Evolutionary conservation across 2,888 invertebrate genomes (phyloP).

Genomic region (Calliphora vomitoria): DNA sequence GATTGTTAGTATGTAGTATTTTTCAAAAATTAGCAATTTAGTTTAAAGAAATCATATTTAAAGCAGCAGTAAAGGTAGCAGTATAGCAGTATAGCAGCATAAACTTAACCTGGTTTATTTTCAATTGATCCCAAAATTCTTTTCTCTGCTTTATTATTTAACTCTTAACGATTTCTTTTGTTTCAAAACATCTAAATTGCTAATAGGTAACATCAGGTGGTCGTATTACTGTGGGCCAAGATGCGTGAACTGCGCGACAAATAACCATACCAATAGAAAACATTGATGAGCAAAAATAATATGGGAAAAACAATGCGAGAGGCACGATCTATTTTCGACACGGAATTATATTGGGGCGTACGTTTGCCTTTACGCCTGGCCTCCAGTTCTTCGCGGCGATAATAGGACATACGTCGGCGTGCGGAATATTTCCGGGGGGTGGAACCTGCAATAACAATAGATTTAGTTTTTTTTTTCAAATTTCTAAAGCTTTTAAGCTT

Average conservation of each 20-base stretch:
- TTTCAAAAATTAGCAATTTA: constrained; percentile 81
- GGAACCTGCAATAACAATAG: constrained; percentile 53
- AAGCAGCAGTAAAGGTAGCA: constrained; percentile 36
- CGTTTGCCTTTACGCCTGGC: constrained; percentile 83
- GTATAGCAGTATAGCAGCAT: constrained; percentile 37
- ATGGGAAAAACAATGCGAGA: constrained; percentile 91
- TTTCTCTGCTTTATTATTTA: constrained; percentile 28
- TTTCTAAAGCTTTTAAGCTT: neutral
- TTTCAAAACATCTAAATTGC: constrained; percentile 83
- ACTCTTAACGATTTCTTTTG: constrained; percentile 78
- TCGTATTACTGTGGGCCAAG: constrained; percentile 79
- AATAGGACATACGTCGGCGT: constrained; percentile 82
- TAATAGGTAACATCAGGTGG: constrained; percentile 84
- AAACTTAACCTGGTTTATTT: neutral
- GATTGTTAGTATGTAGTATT: constrained; percentile 6
- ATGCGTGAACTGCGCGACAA: constrained; percentile 86
- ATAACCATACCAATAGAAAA: constrained; percentile 92
- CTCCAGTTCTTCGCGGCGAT: constrained; percentile 82
- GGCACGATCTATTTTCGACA: constrained; percentile 91
- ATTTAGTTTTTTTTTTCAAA: neutral
- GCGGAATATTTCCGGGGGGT: constrained; percentile 72
- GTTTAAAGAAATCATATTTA: constrained; percentile 80
- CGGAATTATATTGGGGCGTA: constrained; percentile 90
- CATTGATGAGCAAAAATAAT: constrained; percentile 90
- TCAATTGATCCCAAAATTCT: constrained; percentile 10